Percentiles rank a stretch among this genome's conserved stretches.
phyloP scores from a whole-genome alignment of 2,888 invertebrate genomes.

The Dilophus febrilis region DNA sequence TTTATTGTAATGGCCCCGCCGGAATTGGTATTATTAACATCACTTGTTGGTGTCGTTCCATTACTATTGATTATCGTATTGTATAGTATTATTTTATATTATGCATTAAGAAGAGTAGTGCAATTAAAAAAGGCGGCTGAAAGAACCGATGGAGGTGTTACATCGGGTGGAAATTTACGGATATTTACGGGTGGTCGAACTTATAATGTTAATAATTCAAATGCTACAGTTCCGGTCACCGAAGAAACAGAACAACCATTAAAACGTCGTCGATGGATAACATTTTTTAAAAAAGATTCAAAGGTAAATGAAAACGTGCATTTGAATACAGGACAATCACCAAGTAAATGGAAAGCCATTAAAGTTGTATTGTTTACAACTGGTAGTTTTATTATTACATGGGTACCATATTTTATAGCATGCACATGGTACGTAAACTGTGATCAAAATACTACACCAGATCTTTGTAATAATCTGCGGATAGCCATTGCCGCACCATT shows the following conservation, averaged over 20 bases:
- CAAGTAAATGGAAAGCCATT: constrained; percentile 42
- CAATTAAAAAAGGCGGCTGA: constrained; percentile 30
- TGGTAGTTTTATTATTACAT: constrained; percentile 41
- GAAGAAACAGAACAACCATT: neutral
- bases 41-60: constrained; percentile 37
- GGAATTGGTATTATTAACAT: constrained; percentile 35
- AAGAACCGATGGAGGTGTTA: constrained; percentile 17
- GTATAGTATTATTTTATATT: constrained; percentile 39
- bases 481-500: constrained; percentile 39
- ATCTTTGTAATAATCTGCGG: constrained; percentile 32
- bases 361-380: constrained; percentile 43
- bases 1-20: constrained; percentile 40
- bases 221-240: neutral
- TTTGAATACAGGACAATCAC: constrained; percentile 16
- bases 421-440: constrained; percentile 38
- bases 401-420: constrained; percentile 43
- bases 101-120: constrained; percentile 37
- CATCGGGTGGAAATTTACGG: constrained; percentile 21
- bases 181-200: constrained; percentile 16
- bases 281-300: neutral
- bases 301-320: neutral
- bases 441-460: constrained; percentile 30
- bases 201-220: neutral
- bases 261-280: neutral
- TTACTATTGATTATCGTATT: constrained; percentile 30